Evolutionary conservation across 2,888 invertebrate genomes (phyloP).

Genomic region (Myopa tessellatipennis): DNA sequence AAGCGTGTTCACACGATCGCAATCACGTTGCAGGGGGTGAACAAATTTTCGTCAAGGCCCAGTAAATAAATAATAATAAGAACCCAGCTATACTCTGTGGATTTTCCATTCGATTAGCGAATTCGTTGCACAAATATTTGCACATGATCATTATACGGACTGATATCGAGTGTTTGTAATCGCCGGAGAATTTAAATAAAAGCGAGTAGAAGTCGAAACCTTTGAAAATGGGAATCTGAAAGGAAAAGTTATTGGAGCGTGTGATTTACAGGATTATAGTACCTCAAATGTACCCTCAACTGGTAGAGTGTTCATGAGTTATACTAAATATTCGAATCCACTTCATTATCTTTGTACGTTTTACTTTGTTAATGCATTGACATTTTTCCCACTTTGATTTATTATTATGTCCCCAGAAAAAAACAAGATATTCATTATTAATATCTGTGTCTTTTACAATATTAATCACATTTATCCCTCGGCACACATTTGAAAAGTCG

Average conservation of each 20-base stretch:
- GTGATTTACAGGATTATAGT: no score
- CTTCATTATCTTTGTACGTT: background rate
- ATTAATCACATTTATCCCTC: background rate
- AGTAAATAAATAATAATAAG: slow-evolving; percentile 29
- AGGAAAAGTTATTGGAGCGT: no score
- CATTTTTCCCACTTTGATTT: background rate
- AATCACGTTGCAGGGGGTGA: slow-evolving; percentile 42
- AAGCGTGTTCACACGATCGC: slow-evolving; percentile 49
- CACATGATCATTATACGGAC: background rate
- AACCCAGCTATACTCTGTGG: background rate
- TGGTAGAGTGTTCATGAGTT: no score
- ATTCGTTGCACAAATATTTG: slow-evolving; percentile 37
- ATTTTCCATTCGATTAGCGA: slow-evolving; percentile 11
- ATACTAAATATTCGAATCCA: no score
- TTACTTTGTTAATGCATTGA: background rate
- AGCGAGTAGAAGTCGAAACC: no score
- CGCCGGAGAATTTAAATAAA: no score
- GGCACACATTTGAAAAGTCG: background rate
- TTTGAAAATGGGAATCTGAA: no score
- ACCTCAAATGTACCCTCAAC: no score
- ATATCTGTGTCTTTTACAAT: background rate
- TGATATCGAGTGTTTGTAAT: no score
- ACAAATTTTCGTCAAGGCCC: slow-evolving; percentile 25
- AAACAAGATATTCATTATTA: background rate
- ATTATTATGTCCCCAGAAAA: background rate